Evolutionary conservation across 2,888 invertebrate species (phyloP).

Genomic region (Rambutsinella grinnellia): DNA sequence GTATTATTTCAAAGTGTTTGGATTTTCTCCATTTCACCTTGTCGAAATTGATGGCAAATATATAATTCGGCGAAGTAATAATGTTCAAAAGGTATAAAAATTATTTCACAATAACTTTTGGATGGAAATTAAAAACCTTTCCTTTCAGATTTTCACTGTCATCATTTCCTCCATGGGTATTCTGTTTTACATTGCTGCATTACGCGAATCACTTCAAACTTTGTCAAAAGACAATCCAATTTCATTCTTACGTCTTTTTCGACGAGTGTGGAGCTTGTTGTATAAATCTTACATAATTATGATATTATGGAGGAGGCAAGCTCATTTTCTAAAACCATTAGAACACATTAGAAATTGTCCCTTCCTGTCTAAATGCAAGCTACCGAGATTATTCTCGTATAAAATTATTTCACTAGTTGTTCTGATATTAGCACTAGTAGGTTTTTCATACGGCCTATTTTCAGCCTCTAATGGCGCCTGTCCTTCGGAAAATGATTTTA

Average conservation of each 20-base stretch:
- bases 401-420: neutral
- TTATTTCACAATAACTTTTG: neutral
- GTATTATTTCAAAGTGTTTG: neutral
- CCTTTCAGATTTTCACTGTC: neutral
- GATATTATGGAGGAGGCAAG: neutral
- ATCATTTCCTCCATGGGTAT: neutral
- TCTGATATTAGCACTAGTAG: neutral
- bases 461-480: neutral
- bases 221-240: constrained; percentile 22
- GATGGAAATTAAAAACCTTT: too few relatives aligned
- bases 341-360: constrained; percentile 4
- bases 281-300: constrained; percentile 25
- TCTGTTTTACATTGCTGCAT: constrained; percentile 1
- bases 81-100: neutral
- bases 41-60: neutral
- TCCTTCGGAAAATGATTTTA: neutral
- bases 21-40: neutral
- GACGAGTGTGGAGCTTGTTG: neutral
- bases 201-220: neutral
- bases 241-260: constrained; percentile 13
- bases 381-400: neutral
- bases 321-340: neutral
- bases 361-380: constrained; percentile 4
- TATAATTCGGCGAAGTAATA: neutral
- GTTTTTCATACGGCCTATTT: neutral